phyloP scores from a whole-genome alignment of 1,140 invertebrate genomes.

The Brachionus koreanus region DNA sequence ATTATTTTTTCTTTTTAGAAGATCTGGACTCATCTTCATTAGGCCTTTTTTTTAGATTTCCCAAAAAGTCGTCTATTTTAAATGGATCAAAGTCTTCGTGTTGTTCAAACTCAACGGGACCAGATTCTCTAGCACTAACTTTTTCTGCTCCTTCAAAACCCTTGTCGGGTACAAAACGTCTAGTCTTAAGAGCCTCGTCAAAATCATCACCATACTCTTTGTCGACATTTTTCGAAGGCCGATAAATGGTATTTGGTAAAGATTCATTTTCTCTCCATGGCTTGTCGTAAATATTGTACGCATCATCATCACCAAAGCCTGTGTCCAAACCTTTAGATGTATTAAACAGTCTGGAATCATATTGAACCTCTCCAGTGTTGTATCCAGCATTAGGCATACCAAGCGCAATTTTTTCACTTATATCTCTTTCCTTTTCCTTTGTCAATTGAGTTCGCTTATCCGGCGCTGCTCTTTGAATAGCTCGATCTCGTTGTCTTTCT shows the following conservation, averaged over 20 bases:
- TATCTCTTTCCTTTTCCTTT: constrained; percentile 73
- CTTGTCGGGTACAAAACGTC: constrained; percentile 27
- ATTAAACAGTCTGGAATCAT: constrained; percentile 93
- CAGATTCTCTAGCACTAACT: background rate
- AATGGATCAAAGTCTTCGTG: constrained; percentile 44
- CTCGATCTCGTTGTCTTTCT: constrained; percentile 83
- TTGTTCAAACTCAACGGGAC: constrained; percentile 44
- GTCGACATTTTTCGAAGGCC: constrained; percentile 68
- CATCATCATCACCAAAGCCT: constrained; percentile 95
- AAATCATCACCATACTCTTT: constrained; percentile 40
- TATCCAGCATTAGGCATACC: constrained; percentile 74
- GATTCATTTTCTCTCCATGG: constrained; percentile 67
- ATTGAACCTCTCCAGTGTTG: constrained; percentile 75
- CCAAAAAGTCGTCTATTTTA: constrained; percentile 10
- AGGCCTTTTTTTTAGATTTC: constrained; percentile 23
- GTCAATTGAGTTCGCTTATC: constrained; percentile 69
- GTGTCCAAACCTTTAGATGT: constrained; percentile 70
- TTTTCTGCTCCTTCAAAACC: constrained; percentile 34
- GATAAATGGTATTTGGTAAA: constrained; percentile 82
- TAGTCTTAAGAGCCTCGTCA: background rate
- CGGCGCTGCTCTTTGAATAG: constrained; percentile 83
- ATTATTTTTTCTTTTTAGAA: constrained; percentile 20
- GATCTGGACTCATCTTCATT: constrained; percentile 5
- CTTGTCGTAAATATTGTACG: constrained; percentile 96
- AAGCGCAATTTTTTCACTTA: constrained; percentile 95